Conservation (phyloP, 2,113 vertebrate species). For the Craseonycteris thonglongyai region DNA sequence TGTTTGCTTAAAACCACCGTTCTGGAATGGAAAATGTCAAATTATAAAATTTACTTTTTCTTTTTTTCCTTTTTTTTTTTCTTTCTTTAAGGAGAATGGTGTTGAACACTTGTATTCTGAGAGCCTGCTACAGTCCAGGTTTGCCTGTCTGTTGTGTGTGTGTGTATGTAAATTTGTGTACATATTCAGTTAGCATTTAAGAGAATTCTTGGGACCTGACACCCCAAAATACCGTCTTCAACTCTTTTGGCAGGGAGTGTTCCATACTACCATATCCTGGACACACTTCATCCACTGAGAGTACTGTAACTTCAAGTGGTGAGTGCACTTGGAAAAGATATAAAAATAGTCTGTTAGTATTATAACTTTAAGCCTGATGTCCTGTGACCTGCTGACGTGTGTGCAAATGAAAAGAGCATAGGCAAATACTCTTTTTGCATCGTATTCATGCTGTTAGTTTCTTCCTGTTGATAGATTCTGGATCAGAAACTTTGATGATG, state of each 20-base stretch:
- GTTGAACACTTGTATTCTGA: neutral
- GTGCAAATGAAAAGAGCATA: neutral
- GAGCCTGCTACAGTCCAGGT: constrained; percentile 67
- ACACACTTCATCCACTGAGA: constrained; percentile 34
- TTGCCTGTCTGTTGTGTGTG: neutral
- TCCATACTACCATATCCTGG: neutral
- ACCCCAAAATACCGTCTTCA: constrained; percentile 2
- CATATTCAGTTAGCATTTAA: neutral
- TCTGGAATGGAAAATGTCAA: constrained; percentile 27
- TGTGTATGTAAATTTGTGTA: neutral
- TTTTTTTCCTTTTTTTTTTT: neutral
- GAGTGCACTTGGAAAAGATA: neutral
- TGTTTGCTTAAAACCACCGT: neutral
- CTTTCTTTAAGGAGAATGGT: constrained; percentile 49
- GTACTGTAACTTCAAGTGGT: constrained; percentile 45
- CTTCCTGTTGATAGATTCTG: constrained; percentile 50
- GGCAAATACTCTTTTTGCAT: constrained; percentile 33
- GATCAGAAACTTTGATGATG: constrained; percentile 49
- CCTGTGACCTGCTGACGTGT: neutral
- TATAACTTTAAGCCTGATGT: neutral
- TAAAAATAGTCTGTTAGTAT: neutral
- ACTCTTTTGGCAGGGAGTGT: constrained; percentile 58
- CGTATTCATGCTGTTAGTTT: neutral
- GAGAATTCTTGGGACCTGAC: neutral
- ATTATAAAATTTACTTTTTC: neutral